Base-by-base conservation (phyloP, 2,888 invertebrate genomes). In the Volucella zonaria region DNA sequence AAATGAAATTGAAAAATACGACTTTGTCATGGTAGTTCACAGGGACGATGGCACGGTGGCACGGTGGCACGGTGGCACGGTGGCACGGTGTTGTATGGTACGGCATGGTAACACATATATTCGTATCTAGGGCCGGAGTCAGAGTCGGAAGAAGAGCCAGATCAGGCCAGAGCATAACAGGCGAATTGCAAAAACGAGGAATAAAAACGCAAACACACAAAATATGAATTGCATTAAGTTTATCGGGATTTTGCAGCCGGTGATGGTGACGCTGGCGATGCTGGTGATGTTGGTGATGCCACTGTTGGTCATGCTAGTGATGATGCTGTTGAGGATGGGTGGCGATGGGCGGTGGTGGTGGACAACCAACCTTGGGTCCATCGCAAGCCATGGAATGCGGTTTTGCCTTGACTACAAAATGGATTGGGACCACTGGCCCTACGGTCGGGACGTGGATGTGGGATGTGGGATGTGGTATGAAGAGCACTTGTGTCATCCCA, bases 221-320 rank as follows among this genome's bases (percentile, higher is more conserved):
- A 85, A 85, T 85, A 85, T 85, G 83, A 85, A 85, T 85, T 85
- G 83, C 83, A 85, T 85, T 80, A 76, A 80, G 83, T 85, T 85
- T 85, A 85, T 85, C 83, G 67, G 83, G 83, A 80, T 76, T 85
- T 80, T 76, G 80, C 83, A 85, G 83, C 83, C 71, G 79, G 58
- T 68, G 61, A 66, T 58, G 58, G 31, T 31, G 43, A 40, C 11
- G 73, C 43, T 47, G 54, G 18, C 42, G 43, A 40, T 15, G 73
- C 43, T 47, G 54, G 45, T 18, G 15, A 14, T 14, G 15, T 1
- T 31, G 31, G 6, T 31, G 45, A 23, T 23, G 18, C 3, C 18
- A 2, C 18, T 18, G 2, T 52, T 67, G 68, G 45, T 62, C 54
- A 59, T 38, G 51, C 3, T 18, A 23, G 15, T 40, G 64, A 15